A percentile compares a stretch with the other conserved stretches of the same genome.
phyloP scores from a whole-genome alignment of 2,113 vertebrate species.

The Mugil cephalus region DNA sequence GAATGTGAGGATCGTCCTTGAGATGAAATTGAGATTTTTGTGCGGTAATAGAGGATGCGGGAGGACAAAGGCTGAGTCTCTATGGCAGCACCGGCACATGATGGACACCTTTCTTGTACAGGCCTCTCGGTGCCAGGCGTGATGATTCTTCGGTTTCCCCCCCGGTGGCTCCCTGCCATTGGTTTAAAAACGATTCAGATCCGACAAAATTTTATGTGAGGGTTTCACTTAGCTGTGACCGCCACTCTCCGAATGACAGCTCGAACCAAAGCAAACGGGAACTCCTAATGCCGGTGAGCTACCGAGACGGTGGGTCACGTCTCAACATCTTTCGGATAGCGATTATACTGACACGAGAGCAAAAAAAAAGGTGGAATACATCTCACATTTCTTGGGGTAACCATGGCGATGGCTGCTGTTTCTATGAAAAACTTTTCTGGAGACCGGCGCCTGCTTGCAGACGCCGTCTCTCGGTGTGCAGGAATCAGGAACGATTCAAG shows the following conservation, averaged over 20 bases:
- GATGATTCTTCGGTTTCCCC: not conserved
- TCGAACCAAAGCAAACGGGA: constrained; percentile 22
- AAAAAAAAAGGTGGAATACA: constrained; percentile 45
- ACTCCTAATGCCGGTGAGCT: not conserved
- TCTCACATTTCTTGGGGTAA: constrained; percentile 53
- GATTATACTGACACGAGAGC: constrained; percentile 53
- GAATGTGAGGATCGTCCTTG: constrained; percentile 64
- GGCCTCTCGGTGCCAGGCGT: not conserved
- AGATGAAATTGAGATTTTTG: constrained; percentile 62
- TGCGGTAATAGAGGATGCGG: constrained; percentile 8
- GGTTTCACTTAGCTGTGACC: constrained; percentile 3
- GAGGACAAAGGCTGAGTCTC: constrained; percentile 29
- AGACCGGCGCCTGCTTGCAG: constrained; percentile 29
- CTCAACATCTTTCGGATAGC: constrained; percentile 39
- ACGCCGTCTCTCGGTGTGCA: not conserved
- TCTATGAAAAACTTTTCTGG: constrained; percentile 17
- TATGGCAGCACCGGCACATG: constrained; percentile 12
- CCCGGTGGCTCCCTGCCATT: not conserved
- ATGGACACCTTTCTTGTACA: constrained; percentile 38
- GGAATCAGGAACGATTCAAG: constrained; percentile 14
- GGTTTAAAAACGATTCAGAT: no score
- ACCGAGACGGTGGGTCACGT: constrained; percentile 17
- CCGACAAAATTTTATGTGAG: no score
- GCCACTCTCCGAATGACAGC: not conserved
- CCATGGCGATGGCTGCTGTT: constrained; percentile 68